These are phyloP conservation scores for Trachelus iudaicus DNA, from an alignment of 2,888 invertebrate genomes.

Conservation along the genomic window DNA sequence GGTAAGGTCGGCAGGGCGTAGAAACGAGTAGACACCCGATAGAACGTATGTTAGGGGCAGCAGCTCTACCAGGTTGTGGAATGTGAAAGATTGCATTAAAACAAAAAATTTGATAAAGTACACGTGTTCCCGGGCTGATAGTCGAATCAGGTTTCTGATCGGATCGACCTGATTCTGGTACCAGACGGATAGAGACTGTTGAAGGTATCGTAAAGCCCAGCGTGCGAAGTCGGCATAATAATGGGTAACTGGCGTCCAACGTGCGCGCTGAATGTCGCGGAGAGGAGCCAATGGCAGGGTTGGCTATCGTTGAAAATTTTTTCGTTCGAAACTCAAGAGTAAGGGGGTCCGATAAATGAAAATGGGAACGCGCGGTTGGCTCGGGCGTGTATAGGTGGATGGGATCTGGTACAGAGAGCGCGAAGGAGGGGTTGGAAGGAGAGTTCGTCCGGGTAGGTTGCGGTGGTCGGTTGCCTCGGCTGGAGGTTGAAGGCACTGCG, in stretches of 20 bases:
- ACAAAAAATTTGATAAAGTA: background rate
- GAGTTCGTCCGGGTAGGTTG: slow-evolving; percentile 24
- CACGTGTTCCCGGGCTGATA: background rate
- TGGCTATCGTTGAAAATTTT: background rate
- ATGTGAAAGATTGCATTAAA: background rate
- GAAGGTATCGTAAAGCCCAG: slow-evolving; percentile 15
- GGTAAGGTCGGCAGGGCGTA: background rate
- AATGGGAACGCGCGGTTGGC: background rate
- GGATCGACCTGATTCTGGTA: slow-evolving; percentile 30
- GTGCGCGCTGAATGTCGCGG: background rate
- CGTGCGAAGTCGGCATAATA: slow-evolving; percentile 24
- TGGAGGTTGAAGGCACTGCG: slow-evolving; percentile 59
- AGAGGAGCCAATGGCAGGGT: background rate
- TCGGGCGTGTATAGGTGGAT: background rate
- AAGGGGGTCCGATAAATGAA: background rate
- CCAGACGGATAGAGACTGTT: slow-evolving; percentile 33
- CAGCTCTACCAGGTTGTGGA: background rate
- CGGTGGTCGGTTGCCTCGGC: slow-evolving; percentile 46
- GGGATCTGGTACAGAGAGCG: background rate
- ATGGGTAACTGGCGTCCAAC: background rate
- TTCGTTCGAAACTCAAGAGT: background rate
- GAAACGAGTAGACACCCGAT: background rate
- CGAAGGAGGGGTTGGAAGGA: background rate
- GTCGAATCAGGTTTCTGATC: slow-evolving; percentile 6
- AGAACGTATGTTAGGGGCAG: background rate